phyloP scores from a whole-genome alignment of 2,797 vertebrate genomes.

The Erethizon dorsatum region DNA sequence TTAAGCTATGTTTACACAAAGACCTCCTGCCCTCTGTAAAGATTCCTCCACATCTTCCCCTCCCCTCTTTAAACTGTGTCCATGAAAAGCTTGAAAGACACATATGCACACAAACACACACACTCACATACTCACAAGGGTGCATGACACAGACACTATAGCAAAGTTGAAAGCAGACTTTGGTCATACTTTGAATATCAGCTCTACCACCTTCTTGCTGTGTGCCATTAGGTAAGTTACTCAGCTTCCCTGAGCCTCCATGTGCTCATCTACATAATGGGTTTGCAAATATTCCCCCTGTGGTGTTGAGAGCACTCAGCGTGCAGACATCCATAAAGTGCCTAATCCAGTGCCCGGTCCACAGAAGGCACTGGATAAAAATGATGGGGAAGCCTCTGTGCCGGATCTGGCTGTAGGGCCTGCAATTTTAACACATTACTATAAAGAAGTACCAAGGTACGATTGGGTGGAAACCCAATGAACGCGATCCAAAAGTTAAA shows the following conservation, averaged over 20 bases:
- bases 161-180: constrained; percentile 64
- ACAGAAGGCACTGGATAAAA: background rate
- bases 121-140: background rate
- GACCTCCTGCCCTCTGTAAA: background rate
- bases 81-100: constrained; percentile 9
- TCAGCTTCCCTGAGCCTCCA: constrained; percentile 34
- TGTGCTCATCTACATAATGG: background rate
- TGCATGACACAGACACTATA: background rate
- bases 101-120: fast-evolving
- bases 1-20: background rate
- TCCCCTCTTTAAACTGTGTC: background rate
- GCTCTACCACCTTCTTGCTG: background rate
- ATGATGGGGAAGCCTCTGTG: background rate
- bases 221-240: background rate
- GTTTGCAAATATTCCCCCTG: constrained; percentile 9
- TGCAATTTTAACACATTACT: constrained; percentile 9
- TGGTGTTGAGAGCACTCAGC: background rate
- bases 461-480: background rate
- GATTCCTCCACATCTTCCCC: background rate
- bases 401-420: background rate
- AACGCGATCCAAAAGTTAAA: background rate
- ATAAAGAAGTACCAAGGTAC: background rate
- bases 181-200: constrained; percentile 29
- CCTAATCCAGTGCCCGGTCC: background rate
- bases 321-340: background rate